Evolutionary conservation across 2,113 vertebrate genomes (phyloP).

Genomic region (Mormoops blainvillei): DNA sequence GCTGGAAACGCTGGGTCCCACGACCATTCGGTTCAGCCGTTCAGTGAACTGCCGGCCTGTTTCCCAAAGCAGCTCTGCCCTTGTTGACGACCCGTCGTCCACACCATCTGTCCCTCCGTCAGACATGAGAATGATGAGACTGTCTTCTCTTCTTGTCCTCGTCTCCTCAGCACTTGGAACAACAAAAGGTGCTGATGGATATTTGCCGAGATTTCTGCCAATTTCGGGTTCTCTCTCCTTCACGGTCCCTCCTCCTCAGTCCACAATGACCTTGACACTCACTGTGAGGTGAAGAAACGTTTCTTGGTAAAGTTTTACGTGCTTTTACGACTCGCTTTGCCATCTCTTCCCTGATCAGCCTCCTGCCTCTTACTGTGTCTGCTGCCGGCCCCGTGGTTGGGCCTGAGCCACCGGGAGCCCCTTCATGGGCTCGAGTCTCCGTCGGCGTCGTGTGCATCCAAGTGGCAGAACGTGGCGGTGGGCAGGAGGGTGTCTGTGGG

Average conservation of each 20-base stretch:
- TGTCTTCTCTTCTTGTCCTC: not conserved
- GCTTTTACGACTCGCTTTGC: not conserved
- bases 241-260: not conserved
- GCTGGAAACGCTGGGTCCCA: not conserved
- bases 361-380: not conserved
- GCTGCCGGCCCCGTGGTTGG: not conserved
- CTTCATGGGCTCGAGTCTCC: not conserved
- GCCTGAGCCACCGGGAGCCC: not conserved
- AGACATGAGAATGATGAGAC: not conserved
- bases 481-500: rapidly evolving
- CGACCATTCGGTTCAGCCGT: not conserved
- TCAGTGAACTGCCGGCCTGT: not conserved
- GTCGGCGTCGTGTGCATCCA: not conserved
- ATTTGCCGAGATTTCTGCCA: not conserved
- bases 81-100: not conserved
- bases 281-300: not conserved
- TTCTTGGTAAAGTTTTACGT: not conserved
- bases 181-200: not conserved
- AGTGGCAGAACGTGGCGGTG: not conserved
- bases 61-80: not conserved
- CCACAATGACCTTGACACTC: not conserved
- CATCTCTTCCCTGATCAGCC: not conserved
- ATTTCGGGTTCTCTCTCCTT: not conserved
- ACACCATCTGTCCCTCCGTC: not conserved
- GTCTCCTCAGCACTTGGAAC: not conserved